A percentile compares a stretch with the other conserved stretches of the same genome.
phyloP scores from a whole-genome alignment of 2,888 invertebrate genomes.

The Chironomus tentans region DNA sequence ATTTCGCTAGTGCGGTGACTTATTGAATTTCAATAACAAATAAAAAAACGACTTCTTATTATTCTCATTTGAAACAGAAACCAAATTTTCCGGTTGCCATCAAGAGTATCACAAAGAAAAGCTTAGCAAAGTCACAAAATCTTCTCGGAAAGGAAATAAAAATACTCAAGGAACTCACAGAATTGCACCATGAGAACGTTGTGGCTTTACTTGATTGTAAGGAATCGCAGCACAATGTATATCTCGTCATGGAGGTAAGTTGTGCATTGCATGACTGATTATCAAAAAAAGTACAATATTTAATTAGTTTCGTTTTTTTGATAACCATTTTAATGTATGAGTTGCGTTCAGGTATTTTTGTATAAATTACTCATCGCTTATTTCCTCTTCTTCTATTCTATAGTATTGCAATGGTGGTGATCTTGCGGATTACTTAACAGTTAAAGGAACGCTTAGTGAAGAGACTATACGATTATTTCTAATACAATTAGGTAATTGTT shows the following conservation, averaged over 20 bases:
- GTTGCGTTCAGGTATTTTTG: too few species aligned
- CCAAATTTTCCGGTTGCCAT: conserved; percentile 85
- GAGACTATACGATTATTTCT: conserved; percentile 93
- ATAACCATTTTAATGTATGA: conserved; percentile 30
- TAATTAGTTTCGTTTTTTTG: conserved; percentile 3
- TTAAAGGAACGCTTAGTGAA: conserved; percentile 92
- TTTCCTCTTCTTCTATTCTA: conserved; percentile 42
- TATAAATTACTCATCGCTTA: too few species aligned
- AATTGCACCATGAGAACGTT: conserved; percentile 96
- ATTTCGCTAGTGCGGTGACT: neutral
- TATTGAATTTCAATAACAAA: neutral
- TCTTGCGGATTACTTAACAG: conserved; percentile 90
- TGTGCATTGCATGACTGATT: conserved; percentile 41
- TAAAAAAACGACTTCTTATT: neutral
- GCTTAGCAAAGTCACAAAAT: conserved; percentile 92
- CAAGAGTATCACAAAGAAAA: conserved; percentile 97
- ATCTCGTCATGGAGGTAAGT: conserved; percentile 82
- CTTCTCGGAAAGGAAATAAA: conserved; percentile 97
- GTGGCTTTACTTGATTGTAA: conserved; percentile 96
- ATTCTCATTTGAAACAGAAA: conserved; percentile 55
- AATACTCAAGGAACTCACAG: conserved; percentile 94
- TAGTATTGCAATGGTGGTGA: conserved; percentile 98
- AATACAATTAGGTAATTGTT: conserved; percentile 70
- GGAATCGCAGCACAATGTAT: conserved; percentile 90
- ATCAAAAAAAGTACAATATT: conserved; percentile 31